Base-by-base conservation (phyloP, 2,888 invertebrate genomes). In the Pterobdella sp. region DNA sequence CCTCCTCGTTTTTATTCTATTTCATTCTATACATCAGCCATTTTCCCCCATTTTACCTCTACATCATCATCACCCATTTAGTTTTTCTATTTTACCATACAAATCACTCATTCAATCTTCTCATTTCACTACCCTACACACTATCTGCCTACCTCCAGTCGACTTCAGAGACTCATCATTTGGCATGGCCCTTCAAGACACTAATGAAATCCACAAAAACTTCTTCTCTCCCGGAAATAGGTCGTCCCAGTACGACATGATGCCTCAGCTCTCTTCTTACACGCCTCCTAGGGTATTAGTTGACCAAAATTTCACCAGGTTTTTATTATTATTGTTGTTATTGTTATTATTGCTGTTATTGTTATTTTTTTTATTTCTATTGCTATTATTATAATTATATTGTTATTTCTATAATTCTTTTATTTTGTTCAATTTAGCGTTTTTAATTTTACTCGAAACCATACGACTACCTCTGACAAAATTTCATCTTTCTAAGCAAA, bases 161-260 rank as follows among this genome's bases (percentile, higher is more conserved):
- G 74, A 74, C 65, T 66, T 74, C 52, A 34, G 74, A 66, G 74
- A 74, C 42, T 56, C 74, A 2, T 74, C 74, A 18, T 71, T 74
- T 35, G 74, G 69, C 31, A 63, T 74, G 49, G 74, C 74, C 31
- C 64, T 74, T n/a, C 74, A 65, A 35, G 66, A 71, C 65, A 63
- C 26, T 7, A 10, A 31, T 34, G 35, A 65, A 22, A 3, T 35
- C 31, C 32, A 35, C 18, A 65, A 65, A 31, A 65, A 65, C 65
- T 34, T 65, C 22, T 69, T 69, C 31, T 69, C 69, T 26, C 69
- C 69, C 26, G 69, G 14, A 26, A 14, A 29, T 52, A 32, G 10
- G 10, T 56, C 60, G 18, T 26, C 4, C 7, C 60, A 4, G 14
- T 56, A 56, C 60, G 60, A 56, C n/a, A 22, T 56, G 10, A 56